These are phyloP conservation scores for Stenodera caucasica DNA, from an alignment of 2,888 invertebrate species.

Conservation along the genomic window DNA sequence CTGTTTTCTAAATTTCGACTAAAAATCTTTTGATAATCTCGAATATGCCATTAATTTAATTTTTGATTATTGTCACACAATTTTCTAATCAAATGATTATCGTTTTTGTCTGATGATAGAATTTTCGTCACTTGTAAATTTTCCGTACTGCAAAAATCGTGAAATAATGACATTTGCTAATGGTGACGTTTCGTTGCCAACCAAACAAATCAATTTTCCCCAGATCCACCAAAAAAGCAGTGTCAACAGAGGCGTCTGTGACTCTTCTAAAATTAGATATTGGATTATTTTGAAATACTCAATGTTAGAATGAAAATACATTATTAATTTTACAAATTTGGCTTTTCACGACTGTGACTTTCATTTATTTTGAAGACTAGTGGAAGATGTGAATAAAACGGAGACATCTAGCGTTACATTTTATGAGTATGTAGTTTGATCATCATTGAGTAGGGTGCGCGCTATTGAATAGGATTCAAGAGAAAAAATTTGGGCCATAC, in stretches of 20 bases:
- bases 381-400: no score
- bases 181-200: constrained; percentile 33
- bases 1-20: not conserved
- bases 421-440: no score
- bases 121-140: constrained; percentile 44
- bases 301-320: no score
- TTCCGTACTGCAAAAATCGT: constrained; percentile 43
- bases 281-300: no score
- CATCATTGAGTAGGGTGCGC: no score
- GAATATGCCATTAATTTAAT: constrained; percentile 30
- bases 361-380: no score
- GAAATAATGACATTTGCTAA: constrained; percentile 41
- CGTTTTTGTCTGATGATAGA: constrained; percentile 14
- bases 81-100: constrained; percentile 24
- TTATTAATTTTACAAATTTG: no score
- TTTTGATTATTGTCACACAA: constrained; percentile 19
- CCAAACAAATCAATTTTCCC: not conserved
- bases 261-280: no score
- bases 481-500: no score
- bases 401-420: no score
- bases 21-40: constrained; percentile 9
- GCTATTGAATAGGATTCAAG: no score
- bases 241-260: not conserved
- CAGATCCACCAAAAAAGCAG: not conserved
- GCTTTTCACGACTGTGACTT: no score